phyloP scores from a whole-genome alignment of 2,888 invertebrate species.

The Drosophila mayaguana region DNA sequence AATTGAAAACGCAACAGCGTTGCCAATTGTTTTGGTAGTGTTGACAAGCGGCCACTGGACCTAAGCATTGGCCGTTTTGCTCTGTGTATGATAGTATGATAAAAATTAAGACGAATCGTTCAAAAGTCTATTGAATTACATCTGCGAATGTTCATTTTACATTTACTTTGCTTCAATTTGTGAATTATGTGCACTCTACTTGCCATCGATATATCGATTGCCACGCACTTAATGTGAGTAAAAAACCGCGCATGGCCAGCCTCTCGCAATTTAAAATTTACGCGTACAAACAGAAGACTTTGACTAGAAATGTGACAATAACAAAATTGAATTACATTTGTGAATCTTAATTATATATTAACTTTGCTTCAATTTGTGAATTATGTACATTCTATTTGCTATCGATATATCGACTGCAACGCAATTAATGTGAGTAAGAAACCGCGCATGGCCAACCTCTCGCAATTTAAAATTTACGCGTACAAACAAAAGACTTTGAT shows the following conservation, averaged over 20 bases:
- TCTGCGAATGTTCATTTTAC: background rate
- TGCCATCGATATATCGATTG: conserved; percentile 9
- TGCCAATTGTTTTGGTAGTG: conserved; percentile 21
- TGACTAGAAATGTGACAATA: background rate
- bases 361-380: background rate
- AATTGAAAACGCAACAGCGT: conserved; percentile 35
- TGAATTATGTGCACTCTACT: background rate
- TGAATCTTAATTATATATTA: background rate
- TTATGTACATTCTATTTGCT: background rate
- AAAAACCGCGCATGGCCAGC: conserved; percentile 19
- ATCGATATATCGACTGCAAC: conserved; percentile 9
- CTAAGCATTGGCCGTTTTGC: conserved; percentile 7
- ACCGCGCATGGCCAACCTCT: conserved; percentile 32
- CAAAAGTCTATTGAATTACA: background rate
- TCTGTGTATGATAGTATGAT: background rate
- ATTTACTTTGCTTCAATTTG: background rate
- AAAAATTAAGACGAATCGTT: background rate
- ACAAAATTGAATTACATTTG: background rate
- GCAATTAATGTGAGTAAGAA: background rate
- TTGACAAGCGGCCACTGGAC: conserved; percentile 20
- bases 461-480: conserved; percentile 8
- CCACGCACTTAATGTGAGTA: background rate
- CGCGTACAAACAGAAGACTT: background rate
- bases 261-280: conserved; percentile 18
- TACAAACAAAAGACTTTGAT: accelerated